phyloP scores from a whole-genome alignment of 2,888 invertebrate genomes.

The Trisateles emortualis region DNA sequence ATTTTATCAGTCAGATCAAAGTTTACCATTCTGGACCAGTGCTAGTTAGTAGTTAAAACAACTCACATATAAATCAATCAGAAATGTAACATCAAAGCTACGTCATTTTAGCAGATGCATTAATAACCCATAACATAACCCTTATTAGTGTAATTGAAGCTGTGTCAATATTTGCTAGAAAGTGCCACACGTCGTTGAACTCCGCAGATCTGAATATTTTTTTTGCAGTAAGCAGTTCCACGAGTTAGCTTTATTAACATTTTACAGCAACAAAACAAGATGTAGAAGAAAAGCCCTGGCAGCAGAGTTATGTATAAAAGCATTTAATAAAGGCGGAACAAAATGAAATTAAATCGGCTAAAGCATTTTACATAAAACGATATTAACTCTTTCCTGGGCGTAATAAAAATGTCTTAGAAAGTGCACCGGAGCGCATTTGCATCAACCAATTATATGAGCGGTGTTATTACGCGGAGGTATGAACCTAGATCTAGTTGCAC shows the following conservation, averaged over 20 bases:
- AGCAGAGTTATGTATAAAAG: slow-evolving; percentile 41
- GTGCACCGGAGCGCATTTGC: slow-evolving; percentile 67
- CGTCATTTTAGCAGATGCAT: background rate
- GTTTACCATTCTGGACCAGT: too few species aligned
- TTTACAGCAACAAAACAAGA: slow-evolving; percentile 35
- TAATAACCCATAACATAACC: background rate
- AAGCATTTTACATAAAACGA: slow-evolving; percentile 68
- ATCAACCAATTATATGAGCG: slow-evolving; percentile 44
- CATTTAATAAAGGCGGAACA: slow-evolving; percentile 48
- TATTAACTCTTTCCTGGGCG: slow-evolving; percentile 70
- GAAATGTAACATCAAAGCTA: too few species aligned
- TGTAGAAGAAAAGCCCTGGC: slow-evolving; percentile 25
- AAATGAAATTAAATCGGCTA: slow-evolving; percentile 57
- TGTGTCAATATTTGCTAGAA: background rate
- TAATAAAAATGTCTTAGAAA: slow-evolving; percentile 73
- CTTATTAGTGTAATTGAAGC: background rate
- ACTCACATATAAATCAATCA: too few species aligned
- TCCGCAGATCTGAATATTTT: background rate
- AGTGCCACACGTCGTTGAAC: background rate
- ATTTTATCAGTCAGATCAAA: too few species aligned
- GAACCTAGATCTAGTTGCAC: slow-evolving; percentile 43
- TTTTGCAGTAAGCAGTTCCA: background rate
- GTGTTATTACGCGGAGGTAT: slow-evolving; percentile 19
- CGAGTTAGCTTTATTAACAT: slow-evolving; percentile 5
- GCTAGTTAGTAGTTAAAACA: too few species aligned